A percentile compares a stretch with the other conserved stretches of the same genome.
Conservation (phyloP, 1,140 invertebrate species). For the Melanaphis sacchari region DNA sequence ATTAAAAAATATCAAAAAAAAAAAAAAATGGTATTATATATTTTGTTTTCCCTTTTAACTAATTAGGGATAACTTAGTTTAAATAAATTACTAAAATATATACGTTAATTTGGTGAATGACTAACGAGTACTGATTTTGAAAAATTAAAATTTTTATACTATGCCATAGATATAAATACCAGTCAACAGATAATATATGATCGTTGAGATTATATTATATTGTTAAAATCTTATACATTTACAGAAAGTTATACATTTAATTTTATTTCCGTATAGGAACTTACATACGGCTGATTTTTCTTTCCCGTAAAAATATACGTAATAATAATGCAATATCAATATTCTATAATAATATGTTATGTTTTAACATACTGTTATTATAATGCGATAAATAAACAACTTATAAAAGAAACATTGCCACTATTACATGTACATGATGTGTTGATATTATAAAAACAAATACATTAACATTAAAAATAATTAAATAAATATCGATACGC, state of each 20-base stretch:
- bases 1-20: not conserved
- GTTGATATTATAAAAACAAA: not conserved
- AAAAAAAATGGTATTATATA: no score
- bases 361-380: not conserved
- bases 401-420: not conserved
- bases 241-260: not conserved
- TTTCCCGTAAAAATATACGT: not conserved
- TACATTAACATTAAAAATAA: no score
- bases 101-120: not conserved
- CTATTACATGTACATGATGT: not conserved
- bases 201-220: not conserved
- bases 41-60: no score
- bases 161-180: no score
- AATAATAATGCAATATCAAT: not conserved
- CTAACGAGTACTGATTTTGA: not conserved
- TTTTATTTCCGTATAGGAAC: not conserved
- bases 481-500: not conserved
- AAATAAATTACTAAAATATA: not conserved
- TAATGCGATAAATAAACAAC: not conserved
- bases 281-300: not conserved
- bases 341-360: not conserved
- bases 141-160: not conserved
- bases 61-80: not conserved
- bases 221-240: no score
- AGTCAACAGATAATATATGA: not conserved